phyloP scores from a whole-genome alignment of 2,113 vertebrate genomes.

The Bungarus multicinctus region DNA sequence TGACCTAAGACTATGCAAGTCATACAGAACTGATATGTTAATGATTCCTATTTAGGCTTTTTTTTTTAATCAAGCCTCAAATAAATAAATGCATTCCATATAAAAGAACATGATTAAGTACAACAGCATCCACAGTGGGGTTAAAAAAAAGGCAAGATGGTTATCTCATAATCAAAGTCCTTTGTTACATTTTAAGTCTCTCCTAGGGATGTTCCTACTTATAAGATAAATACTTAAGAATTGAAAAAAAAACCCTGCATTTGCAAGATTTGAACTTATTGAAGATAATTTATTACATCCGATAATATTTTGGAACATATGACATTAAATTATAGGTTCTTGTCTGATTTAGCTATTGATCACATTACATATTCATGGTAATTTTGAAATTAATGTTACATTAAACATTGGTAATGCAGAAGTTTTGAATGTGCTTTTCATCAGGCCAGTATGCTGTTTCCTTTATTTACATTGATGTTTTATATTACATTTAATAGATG shows the following conservation, averaged over 20 bases:
- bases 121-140: background rate
- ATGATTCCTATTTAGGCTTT: background rate
- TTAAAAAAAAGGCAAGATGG: background rate
- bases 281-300: background rate
- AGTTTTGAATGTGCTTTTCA: background rate
- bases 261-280: background rate
- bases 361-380: background rate
- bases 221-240: background rate
- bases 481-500: slow-evolving; percentile 10
- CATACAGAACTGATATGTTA: background rate
- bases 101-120: background rate
- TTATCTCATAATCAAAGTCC: background rate
- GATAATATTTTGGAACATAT: background rate
- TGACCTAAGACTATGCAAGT: background rate
- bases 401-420: background rate
- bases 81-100: background rate
- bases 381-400: background rate
- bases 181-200: background rate
- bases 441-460: background rate
- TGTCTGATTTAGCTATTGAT: background rate
- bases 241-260: background rate
- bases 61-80: background rate
- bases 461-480: background rate
- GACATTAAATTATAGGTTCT: background rate
- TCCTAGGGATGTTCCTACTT: background rate